These are phyloP conservation scores for Egretta garzetta DNA, from an alignment of 2,113 vertebrate genomes.

Conservation along the genomic window DNA sequence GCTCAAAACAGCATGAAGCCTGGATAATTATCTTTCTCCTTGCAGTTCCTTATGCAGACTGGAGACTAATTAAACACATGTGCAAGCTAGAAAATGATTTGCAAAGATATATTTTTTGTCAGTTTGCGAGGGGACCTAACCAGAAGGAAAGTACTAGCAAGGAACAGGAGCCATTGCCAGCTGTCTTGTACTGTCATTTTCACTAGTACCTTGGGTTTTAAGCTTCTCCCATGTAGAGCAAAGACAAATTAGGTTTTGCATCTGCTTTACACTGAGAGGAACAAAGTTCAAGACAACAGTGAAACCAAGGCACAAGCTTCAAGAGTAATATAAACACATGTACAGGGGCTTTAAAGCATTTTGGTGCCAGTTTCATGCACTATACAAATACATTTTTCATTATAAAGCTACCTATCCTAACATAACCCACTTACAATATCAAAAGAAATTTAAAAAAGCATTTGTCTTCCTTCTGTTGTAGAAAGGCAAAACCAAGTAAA, in stretches of 20 bases:
- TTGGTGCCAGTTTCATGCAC: background rate
- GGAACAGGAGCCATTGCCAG: background rate
- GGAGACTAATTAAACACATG: slow-evolving; percentile 60
- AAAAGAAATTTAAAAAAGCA: background rate
- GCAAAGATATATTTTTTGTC: background rate
- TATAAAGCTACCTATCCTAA: background rate
- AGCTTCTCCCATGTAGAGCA: background rate
- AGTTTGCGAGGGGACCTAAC: background rate
- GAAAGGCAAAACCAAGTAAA: background rate
- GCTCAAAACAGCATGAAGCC: slow-evolving; percentile 43
- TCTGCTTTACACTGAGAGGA: background rate
- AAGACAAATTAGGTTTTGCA: background rate
- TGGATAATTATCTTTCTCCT: slow-evolving; percentile 57
- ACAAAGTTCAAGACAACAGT: accelerated
- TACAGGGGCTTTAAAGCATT: background rate
- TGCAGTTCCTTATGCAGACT: slow-evolving; percentile 27
- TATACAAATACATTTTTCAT: background rate
- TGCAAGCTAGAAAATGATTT: slow-evolving; percentile 17
- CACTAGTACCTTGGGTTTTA: background rate
- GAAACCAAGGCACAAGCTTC: background rate
- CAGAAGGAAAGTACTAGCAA: background rate
- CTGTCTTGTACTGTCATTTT: background rate
- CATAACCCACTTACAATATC: background rate
- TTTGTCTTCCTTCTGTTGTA: background rate
- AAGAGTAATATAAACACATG: background rate